Evolutionary conservation across 2,113 vertebrate genomes (phyloP), one percentile per base, ranked within the genome.

Genomic region (Poeciliopsis retropinna): DNA sequence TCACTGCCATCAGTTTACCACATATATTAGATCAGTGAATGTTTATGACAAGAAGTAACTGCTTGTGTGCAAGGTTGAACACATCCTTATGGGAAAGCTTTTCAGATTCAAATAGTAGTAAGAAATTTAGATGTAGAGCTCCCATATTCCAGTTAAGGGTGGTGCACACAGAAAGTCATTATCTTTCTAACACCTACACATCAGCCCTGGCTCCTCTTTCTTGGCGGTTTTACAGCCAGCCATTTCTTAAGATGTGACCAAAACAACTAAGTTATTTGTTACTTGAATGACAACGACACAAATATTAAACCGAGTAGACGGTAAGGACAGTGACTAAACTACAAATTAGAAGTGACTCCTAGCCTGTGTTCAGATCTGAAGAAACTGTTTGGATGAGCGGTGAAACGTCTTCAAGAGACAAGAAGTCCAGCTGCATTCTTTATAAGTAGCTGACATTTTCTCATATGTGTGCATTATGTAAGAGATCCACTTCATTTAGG

Each of bases 131-230:
- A 74, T 74, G 17, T 34, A 60, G 11, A 63, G 39, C 41, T 64
- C n/a, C 41, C 39, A 72, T 31, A 74, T 70, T 80, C 28, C 71
- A 64, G 72, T 30, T 34, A 32, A 73, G 57, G 41, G 39, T 11
- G 64, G 19, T 60, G 62, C 39, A 62, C 44, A 5, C 44, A 47
- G 44, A 19, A 47, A 47, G 44, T 17, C 44, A 5, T 19, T 1
- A 47, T 47, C 14, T 41, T 41, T 41, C 12, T 41, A 4, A 41
- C 39, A 41, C 39, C 44, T 19, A 47, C 4, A 47, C 15, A 5
- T 17, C 44, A 47, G 44, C 44, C 44, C 6, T 17, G 44, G 5
- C 44, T 47, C 44, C 1, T 47, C 44, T 47, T 14, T 47, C 44
- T 17, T 19, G 17, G 17, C 14, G 17, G 44, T 19, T 47, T 6